A percentile compares a stretch with the other conserved stretches of the same genome.
Conservation (phyloP, 2,113 vertebrate species). For the Cnemophilus loriae region DNA sequence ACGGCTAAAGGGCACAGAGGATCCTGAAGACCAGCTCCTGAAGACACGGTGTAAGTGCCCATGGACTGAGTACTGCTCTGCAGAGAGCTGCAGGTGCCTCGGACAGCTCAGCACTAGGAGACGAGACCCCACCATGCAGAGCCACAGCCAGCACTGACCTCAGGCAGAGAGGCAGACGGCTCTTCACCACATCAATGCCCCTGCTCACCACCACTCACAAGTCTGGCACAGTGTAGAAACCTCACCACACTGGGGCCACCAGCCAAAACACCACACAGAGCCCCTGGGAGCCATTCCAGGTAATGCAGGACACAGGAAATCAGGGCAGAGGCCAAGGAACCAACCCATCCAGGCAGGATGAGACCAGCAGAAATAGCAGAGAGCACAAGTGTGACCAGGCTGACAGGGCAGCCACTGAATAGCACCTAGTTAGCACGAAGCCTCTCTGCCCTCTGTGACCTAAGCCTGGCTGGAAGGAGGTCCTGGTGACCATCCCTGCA, state of each 20-base stretch:
- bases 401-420: background rate
- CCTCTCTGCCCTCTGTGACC: background rate
- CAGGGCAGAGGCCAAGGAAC: background rate
- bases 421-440: accelerated
- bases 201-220: background rate
- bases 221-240: accelerated
- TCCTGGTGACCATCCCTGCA: background rate
- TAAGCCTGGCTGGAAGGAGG: background rate
- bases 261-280: background rate
- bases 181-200: background rate
- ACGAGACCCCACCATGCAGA: background rate
- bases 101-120: background rate
- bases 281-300: background rate
- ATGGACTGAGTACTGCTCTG: background rate
- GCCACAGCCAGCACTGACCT: background rate
- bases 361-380: background rate
- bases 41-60: background rate
- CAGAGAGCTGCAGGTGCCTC: background rate
- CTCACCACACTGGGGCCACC: background rate
- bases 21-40: background rate
- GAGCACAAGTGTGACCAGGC: background rate
- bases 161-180: background rate
- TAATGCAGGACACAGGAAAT: background rate
- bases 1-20: background rate
- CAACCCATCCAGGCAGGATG: background rate